A percentile compares a stretch with the other conserved stretches of the same genome.
These are phyloP conservation scores for Bimastos eiseni DNA, from an alignment of 2,888 invertebrate genomes.

Conservation along the genomic window DNA sequence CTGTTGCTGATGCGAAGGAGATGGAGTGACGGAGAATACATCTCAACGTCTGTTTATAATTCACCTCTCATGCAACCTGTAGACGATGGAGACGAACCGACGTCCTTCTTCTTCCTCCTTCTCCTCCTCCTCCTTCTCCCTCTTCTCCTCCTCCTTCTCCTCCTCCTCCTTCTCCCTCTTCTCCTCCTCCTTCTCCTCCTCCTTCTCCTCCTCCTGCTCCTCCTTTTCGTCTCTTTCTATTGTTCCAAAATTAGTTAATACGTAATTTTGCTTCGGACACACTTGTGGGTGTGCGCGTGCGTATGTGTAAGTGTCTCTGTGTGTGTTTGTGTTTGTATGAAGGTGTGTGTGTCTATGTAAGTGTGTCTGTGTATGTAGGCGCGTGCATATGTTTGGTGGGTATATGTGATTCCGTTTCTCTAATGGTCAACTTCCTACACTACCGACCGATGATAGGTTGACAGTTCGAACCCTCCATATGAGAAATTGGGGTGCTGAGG, in stretches of 20 bases:
- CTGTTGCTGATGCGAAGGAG: background rate
- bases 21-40: background rate
- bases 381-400: too few species aligned
- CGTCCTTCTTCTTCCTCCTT: background rate
- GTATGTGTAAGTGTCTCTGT: too few species aligned
- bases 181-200: background rate
- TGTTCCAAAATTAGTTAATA: background rate
- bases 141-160: background rate
- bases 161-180: background rate
- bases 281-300: too few species aligned
- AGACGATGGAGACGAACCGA: background rate
- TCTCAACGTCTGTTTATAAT: constrained; percentile 19
- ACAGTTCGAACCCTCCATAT: too few species aligned
- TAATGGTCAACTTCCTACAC: too few species aligned
- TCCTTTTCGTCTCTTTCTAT: background rate
- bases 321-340: too few species aligned
- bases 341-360: too few species aligned
- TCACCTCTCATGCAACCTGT: constrained; percentile 22
- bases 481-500: too few species aligned
- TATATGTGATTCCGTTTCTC: too few species aligned
- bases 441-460: too few species aligned
- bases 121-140: background rate
- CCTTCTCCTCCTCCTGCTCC: background rate
- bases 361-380: too few species aligned
- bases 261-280: too few species aligned